Base-by-base conservation (phyloP, 64 coral and sea anemone species). In the Trachythela sp. region DNA sequence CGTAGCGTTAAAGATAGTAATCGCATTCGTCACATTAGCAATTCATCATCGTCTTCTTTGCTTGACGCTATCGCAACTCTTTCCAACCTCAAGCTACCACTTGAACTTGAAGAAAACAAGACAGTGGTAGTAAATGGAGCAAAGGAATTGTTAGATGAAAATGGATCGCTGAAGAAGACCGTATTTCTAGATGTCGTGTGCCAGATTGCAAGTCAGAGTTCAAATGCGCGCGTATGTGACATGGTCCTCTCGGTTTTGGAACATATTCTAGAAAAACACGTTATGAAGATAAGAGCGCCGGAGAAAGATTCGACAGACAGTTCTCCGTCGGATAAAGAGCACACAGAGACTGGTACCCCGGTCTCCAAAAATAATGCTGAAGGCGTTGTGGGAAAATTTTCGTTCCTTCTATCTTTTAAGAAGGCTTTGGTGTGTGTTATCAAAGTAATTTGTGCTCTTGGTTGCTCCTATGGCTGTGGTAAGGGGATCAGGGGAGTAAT, bases 401-500 rank as follows among this genome's bases (percentile, higher is more conserved):
- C 48, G 42, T 86, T 54, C 13, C 32, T 33, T 35, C 11, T 34
- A 33, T 10, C 48, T 6, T 59, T 84, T 35, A 35, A 54, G 41
- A 70, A 89, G 31, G 27, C 70, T 76, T 48, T 77, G 4, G 27
- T 76, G 6, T 48, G 60, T 32, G 15, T 34, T 54, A 8, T 52
- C 48, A 35, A 26, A 0, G 40, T 24, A 29, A 18, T 56, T 20
- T 54, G 39, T 56, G 30, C 75, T 49, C 31, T 83, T 17, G 36
- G 20, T 56, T 54, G 34, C 32, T 89, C n/a, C 15, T 86, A 48
- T 33, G 96, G 96, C 6, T 99, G 96, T 91, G 96, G 96, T 40
- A 94, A 99, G 77, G 94, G 96, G 39, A 88, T 94, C 26, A 89
- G 93, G 87, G 89, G 90, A 4, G 88, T 87, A 26, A 54, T 36